Conservation (phyloP, 2,113 vertebrate species). For the Plestiodon gilberti region DNA sequence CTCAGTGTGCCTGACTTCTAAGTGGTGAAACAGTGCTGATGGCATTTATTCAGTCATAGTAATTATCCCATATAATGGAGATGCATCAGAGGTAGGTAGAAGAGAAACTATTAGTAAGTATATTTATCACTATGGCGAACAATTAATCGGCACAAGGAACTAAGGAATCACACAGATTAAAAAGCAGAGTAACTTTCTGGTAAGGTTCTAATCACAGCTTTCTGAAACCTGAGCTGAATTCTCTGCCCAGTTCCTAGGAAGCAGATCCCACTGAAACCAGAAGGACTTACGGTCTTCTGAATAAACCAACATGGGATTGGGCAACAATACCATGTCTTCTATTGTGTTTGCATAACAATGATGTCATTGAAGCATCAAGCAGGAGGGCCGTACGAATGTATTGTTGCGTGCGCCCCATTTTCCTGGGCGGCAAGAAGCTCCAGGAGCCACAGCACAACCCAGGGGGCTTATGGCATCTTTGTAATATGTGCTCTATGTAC, state of each 20-base stretch:
- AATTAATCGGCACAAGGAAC: neutral
- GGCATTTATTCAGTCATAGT: constrained; percentile 1
- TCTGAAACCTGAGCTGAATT: neutral
- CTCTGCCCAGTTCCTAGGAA: neutral
- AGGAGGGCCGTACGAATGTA: neutral
- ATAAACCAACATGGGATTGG: neutral
- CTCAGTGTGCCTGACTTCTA: constrained; percentile 29
- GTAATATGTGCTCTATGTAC: too few relatives aligned
- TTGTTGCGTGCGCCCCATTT: too few relatives aligned
- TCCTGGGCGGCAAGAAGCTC: too few relatives aligned
- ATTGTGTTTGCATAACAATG: neutral
- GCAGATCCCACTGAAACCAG: neutral
- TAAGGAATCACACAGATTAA: neutral
- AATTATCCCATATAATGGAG: constrained; percentile 19
- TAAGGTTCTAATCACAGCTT: neutral
- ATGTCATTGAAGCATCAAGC: neutral
- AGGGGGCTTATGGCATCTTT: too few relatives aligned
- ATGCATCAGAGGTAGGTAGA: neutral
- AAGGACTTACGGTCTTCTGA: neutral
- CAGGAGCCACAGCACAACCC: too few relatives aligned
- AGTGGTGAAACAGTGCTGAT: constrained; percentile 41
- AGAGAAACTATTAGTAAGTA: neutral
- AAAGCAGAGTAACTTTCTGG: neutral
- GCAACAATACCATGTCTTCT: neutral
- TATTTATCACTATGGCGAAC: neutral